Percentiles rank a stretch among this genome's conserved stretches.
Conservation (phyloP, 2,113 vertebrate species). For the Mormyrus lacerda region DNA sequence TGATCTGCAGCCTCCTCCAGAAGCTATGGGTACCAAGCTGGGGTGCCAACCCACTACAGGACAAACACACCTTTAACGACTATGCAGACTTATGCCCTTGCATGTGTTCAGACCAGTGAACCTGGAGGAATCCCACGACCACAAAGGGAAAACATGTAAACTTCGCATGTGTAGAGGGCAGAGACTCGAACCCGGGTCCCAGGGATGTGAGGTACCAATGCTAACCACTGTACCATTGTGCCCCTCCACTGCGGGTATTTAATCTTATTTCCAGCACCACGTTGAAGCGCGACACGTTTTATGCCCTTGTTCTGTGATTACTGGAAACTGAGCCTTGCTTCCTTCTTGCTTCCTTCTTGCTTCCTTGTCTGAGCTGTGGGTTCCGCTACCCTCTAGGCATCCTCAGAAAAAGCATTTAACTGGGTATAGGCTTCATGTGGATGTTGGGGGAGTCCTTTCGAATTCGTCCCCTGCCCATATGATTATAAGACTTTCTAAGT, state of each 20-base stretch:
- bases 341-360: background rate
- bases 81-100: background rate
- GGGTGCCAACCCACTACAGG: background rate
- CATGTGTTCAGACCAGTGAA: background rate
- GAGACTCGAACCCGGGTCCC: background rate
- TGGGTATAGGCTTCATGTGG: background rate
- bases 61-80: background rate
- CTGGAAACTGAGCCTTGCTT: background rate
- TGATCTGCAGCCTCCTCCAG: background rate
- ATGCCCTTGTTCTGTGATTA: background rate
- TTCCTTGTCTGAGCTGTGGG: background rate
- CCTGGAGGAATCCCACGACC: background rate
- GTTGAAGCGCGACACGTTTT: background rate
- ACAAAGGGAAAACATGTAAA: background rate
- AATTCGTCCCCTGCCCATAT: background rate
- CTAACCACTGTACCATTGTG: background rate
- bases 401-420: background rate
- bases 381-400: background rate
- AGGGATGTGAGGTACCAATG: background rate
- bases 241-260: background rate
- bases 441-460: background rate
- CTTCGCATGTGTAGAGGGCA: background rate
- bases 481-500: background rate
- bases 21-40: background rate
- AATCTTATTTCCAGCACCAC: background rate